These are phyloP conservation scores for Heteractis magnifica DNA, from an alignment of 92 coral and sea anemone species.

Conservation along the genomic window DNA sequence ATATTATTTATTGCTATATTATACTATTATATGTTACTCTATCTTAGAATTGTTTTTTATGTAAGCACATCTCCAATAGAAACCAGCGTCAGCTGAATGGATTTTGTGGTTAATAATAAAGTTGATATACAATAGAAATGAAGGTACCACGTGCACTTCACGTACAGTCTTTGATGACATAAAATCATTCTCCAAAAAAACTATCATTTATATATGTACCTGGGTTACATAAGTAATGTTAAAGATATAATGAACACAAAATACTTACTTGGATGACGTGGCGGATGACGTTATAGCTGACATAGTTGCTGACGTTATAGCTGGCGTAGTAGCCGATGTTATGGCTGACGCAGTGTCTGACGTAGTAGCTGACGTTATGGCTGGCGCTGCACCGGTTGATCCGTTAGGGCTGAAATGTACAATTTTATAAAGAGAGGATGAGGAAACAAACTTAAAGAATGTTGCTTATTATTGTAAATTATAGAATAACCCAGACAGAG, in stretches of 20 bases:
- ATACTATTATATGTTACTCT: too few species aligned
- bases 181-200: too few species aligned
- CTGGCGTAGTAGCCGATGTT: too few species aligned
- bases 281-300: not conserved
- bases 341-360: too few species aligned
- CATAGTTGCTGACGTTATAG: not conserved
- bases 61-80: too few species aligned
- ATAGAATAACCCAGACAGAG: not conserved
- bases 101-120: too few species aligned
- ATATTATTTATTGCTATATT: too few species aligned
- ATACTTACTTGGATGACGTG: not conserved
- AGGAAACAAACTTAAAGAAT: not conserved
- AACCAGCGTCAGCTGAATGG: too few species aligned
- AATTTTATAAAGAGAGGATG: not conserved
- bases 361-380: not conserved
- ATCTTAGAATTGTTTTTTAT: too few species aligned
- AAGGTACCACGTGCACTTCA: too few species aligned
- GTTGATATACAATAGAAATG: too few species aligned
- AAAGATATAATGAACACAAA: not conserved
- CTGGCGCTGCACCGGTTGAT: not conserved
- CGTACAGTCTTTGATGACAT: too few species aligned
- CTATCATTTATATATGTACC: not conserved
- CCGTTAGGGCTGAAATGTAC: slow-evolving; percentile 5
- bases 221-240: not conserved
- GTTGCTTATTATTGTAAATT: not conserved